A percentile compares a stretch with the other conserved stretches of the same genome.
phyloP scores from a whole-genome alignment of 2,888 invertebrate genomes.

The Callyntrura guangdongensis region DNA sequence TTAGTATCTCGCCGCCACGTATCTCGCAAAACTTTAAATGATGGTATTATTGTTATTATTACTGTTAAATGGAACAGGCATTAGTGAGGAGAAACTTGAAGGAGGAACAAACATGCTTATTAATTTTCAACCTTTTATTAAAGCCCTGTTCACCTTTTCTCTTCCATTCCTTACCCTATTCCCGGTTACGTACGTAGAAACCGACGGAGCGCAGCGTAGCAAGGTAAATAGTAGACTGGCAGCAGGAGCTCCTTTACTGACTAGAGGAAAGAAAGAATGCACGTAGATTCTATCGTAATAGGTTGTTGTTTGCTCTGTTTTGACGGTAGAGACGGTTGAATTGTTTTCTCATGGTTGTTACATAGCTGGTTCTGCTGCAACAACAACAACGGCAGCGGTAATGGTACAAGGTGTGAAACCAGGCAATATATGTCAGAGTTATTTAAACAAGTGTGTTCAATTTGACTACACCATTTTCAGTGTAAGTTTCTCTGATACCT shows the following conservation, averaged over 20 bases:
- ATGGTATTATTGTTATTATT: constrained; percentile 42
- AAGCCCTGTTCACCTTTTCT: constrained; percentile 5
- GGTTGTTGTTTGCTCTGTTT: too few relatives aligned
- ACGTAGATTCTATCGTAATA: neutral
- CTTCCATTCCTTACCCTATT: neutral
- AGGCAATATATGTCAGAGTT: constrained; percentile 70
- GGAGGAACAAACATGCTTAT: constrained; percentile 31
- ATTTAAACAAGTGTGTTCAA: constrained; percentile 69
- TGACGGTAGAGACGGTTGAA: too few relatives aligned
- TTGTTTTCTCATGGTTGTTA: too few relatives aligned
- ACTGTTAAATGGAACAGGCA: neutral
- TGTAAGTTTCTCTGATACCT: constrained; percentile 14
- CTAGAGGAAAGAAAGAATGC: neutral
- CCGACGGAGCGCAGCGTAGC: too few relatives aligned
- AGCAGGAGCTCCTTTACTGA: too few relatives aligned
- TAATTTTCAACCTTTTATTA: constrained; percentile 61
- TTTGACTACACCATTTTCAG: constrained; percentile 33
- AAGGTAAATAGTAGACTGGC: too few relatives aligned
- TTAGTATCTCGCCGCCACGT: neutral
- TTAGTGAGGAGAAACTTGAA: constrained; percentile 30
- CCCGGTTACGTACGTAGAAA: neutral
- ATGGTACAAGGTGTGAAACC: constrained; percentile 54
- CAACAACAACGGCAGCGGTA: neutral
- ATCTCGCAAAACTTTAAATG: constrained; percentile 10
- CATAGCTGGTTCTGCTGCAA: neutral